A percentile compares a stretch with the other conserved stretches of the same genome.
Conservation (phyloP, 1,140 invertebrate species). For the Drosophila kohkoa region DNA sequence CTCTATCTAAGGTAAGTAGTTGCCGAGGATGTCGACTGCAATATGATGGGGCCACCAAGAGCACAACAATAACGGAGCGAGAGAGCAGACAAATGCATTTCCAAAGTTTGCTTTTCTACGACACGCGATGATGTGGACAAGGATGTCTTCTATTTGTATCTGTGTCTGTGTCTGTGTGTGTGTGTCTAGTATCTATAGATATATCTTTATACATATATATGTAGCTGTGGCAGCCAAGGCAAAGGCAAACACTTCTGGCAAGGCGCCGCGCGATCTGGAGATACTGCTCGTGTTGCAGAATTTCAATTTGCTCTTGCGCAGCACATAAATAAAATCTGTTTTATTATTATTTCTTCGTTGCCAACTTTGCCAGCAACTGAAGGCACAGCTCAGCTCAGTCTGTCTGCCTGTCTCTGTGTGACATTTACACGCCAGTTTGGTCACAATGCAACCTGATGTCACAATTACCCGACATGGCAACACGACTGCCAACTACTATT, state of each 20-base stretch:
- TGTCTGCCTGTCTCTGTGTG: background rate
- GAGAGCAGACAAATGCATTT: slow-evolving; percentile 36
- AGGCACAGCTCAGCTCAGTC: background rate
- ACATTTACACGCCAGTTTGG: slow-evolving; percentile 30
- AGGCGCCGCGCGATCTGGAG: slow-evolving; percentile 39
- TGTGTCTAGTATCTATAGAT: background rate
- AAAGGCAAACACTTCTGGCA: slow-evolving; percentile 51
- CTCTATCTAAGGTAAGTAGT: background rate
- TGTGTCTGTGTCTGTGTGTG: slow-evolving; percentile 6
- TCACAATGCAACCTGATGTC: slow-evolving; percentile 68
- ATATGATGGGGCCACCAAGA: slow-evolving; percentile 25
- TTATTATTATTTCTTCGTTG: slow-evolving; percentile 77
- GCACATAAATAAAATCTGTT: slow-evolving; percentile 81
- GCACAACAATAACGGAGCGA: slow-evolving; percentile 36
- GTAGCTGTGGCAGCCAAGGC: slow-evolving; percentile 24
- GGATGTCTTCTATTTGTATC: slow-evolving; percentile 1
- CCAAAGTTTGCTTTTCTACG: slow-evolving; percentile 25
- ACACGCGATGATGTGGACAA: slow-evolving; percentile 15
- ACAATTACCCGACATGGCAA: slow-evolving; percentile 62
- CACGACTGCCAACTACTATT: background rate
- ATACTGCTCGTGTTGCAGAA: slow-evolving; percentile 61
- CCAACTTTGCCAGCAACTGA: slow-evolving; percentile 34
- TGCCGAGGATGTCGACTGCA: slow-evolving; percentile 25
- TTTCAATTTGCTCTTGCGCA: slow-evolving; percentile 75
- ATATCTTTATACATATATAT: background rate